Evolutionary conservation across 2,888 invertebrate genomes (phyloP).

Genomic region (Pheosia gnoma): DNA sequence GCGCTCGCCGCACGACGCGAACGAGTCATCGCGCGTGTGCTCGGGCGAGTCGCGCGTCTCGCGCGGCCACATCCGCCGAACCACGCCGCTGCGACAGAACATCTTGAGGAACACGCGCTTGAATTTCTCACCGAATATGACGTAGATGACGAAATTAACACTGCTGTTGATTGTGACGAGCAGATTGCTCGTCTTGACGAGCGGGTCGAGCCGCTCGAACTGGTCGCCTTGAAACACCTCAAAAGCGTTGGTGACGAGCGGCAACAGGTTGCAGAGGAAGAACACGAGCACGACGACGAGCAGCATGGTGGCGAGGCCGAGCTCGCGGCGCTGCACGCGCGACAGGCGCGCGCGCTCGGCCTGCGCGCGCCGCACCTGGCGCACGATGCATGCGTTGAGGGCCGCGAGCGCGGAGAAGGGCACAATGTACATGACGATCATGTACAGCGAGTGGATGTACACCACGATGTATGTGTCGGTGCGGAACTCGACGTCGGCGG

Average conservation of each 20-base stretch:
- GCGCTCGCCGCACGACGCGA: conserved; percentile 91
- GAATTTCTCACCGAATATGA: conserved; percentile 98
- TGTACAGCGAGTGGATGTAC: conserved; percentile 97
- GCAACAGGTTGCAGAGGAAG: conserved; percentile 95
- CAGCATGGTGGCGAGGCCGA: conserved; percentile 97
- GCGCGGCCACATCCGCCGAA: conserved; percentile 71
- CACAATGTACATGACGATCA: conserved; percentile 96
- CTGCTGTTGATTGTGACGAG: conserved; percentile 98
- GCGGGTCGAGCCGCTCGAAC: conserved; percentile 82
- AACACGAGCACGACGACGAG: conserved; percentile 97
- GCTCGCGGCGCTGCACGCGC: conserved; percentile 95
- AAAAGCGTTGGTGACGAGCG: conserved; percentile 93
- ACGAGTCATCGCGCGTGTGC: conserved; percentile 91
- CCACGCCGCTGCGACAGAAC: conserved; percentile 86
- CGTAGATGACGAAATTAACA: conserved; percentile 98
- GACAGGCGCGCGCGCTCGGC: conserved; percentile 95
- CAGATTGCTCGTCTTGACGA: conserved; percentile 94
- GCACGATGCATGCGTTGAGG: conserved; percentile 95
- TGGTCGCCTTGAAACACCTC: conserved; percentile 87
- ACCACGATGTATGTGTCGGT: conserved; percentile 91
- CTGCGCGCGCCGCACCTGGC: conserved; percentile 95
- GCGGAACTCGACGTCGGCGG: conserved; percentile 87
- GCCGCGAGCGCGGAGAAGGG: conserved; percentile 95
- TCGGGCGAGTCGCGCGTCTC: conserved; percentile 85
- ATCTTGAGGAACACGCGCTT: conserved; percentile 92